A percentile compares a stretch with the other conserved stretches of the same genome.
Evolutionary conservation across 2,888 invertebrate genomes (phyloP).

Genomic region (Lingula anatina): DNA sequence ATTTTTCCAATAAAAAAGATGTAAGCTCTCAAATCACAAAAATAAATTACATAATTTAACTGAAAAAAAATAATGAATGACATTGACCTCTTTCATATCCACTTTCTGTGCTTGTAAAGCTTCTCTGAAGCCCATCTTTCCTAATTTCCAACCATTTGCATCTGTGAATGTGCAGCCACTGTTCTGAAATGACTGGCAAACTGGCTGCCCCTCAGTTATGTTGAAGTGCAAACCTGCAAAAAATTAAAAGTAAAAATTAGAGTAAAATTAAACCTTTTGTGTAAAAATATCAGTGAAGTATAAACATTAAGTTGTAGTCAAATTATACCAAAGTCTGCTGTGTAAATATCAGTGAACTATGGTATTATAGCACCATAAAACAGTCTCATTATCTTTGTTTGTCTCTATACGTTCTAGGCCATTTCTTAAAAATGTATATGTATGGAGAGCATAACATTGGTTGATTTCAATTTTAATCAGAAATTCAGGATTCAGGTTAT

Average conservation of each 20-base stretch:
- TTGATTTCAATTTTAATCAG: no score
- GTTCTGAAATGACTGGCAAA: constrained; percentile 12
- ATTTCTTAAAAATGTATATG: no score
- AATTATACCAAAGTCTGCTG: neutral
- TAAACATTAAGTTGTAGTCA: neutral
- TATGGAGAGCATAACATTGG: no score
- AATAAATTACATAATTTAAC: neutral
- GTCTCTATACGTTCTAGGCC: no score
- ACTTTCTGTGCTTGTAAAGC: constrained; percentile 18
- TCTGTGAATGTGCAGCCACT: no score
- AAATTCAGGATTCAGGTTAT: no score
- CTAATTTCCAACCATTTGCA: constrained; percentile 24
- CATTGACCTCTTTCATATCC: constrained; percentile 22
- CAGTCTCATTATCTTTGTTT: no score
- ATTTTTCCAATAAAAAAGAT: no score
- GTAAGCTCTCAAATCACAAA: neutral
- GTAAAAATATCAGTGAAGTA: neutral
- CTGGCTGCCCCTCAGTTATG: constrained; percentile 37
- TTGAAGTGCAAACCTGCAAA: constrained; percentile 41
- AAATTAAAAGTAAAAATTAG: neutral
- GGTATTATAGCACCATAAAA: neutral
- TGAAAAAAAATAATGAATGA: neutral
- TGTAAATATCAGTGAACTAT: neutral
- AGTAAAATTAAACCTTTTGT: neutral
- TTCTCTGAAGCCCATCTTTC: constrained; percentile 23